Evolutionary conservation across 2,113 vertebrate species (phyloP).

Genomic region (Gopherus flavomarginatus): DNA sequence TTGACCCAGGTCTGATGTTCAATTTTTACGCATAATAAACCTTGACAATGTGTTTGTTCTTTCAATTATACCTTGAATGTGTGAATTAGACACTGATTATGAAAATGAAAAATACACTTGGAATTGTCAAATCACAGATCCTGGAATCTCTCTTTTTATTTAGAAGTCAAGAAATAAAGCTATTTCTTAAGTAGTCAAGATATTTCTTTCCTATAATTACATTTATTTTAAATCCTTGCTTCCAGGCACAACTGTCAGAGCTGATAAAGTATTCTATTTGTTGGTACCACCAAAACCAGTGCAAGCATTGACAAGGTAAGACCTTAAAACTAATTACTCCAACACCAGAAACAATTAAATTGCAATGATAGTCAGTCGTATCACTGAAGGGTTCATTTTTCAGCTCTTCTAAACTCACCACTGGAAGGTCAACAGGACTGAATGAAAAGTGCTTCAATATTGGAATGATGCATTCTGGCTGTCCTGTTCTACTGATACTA

Average conservation of each 20-base stretch:
- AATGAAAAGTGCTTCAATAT: conserved; percentile 41
- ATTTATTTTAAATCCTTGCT: conserved; percentile 13
- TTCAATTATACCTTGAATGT: not conserved
- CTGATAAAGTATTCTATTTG: conserved; percentile 45
- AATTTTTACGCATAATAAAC: not conserved
- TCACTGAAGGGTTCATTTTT: conserved; percentile 39
- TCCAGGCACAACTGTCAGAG: conserved; percentile 4
- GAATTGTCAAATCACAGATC: not conserved
- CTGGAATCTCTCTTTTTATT: not conserved
- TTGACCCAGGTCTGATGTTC: not conserved
- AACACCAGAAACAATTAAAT: conserved; percentile 44
- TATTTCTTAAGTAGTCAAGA: not conserved
- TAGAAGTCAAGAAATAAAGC: not conserved
- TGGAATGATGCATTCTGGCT: not conserved
- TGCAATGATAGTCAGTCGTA: conserved; percentile 24
- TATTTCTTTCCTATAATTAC: not conserved
- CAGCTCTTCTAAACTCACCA: conserved; percentile 6
- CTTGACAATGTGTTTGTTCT: not conserved
- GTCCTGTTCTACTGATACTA: not conserved
- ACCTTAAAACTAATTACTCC: conserved; percentile 21
- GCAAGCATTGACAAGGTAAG: conserved; percentile 12
- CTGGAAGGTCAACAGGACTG: conserved; percentile 11
- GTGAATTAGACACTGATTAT: not conserved
- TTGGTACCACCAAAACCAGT: conserved; percentile 18
- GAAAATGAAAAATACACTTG: not conserved